Percentiles rank a stretch among this genome's conserved stretches.
Evolutionary conservation across 1,140 invertebrate genomes (phyloP).

Genomic region (Octopus sinensis): DNA sequence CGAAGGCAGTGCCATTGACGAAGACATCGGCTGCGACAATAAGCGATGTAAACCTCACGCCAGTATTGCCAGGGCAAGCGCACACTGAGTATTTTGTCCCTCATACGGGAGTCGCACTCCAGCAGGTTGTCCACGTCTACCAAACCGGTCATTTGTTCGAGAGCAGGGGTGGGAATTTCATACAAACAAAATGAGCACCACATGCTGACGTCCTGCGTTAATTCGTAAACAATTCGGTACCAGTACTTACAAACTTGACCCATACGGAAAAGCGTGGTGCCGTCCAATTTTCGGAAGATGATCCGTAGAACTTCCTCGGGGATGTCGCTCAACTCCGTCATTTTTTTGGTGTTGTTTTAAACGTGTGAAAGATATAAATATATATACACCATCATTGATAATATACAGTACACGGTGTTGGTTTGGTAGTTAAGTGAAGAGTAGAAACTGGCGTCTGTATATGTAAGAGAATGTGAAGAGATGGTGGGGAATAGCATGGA

Average conservation of each 20-base stretch:
- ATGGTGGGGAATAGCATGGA: too few relatives aligned
- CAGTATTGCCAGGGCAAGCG: background rate
- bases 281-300: background rate
- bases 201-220: background rate
- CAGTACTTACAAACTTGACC: background rate
- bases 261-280: background rate
- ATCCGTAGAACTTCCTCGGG: background rate
- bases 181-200: background rate
- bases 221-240: background rate
- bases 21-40: background rate
- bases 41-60: background rate
- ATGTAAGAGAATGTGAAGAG: too few relatives aligned
- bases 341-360: background rate
- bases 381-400: background rate
- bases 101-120: background rate
- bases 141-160: background rate
- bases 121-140: background rate
- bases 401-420: too few relatives aligned
- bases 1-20: background rate
- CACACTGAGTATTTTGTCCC: background rate
- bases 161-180: background rate
- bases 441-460: too few relatives aligned
- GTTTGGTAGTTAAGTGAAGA: too few relatives aligned
- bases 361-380: background rate
- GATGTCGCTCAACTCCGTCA: background rate